These are phyloP conservation scores for Salpingus planirostris DNA, from an alignment of 2,888 invertebrate genomes.

Conservation along the genomic window DNA sequence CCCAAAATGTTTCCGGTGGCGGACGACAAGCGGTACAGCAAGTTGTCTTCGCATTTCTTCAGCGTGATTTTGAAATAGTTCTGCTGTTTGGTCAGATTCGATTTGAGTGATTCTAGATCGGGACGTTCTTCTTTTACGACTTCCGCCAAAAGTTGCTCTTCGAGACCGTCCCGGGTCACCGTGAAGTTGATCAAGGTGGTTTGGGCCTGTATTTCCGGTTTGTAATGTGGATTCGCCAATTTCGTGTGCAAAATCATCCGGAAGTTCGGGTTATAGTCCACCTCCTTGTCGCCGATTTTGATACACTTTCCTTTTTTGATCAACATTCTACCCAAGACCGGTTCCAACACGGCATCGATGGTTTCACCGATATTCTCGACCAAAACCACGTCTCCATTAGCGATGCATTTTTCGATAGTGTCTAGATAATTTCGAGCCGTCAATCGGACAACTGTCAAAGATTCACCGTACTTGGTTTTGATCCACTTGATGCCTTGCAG, in stretches of 20 bases:
- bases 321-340: conserved; percentile 76
- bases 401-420: conserved; percentile 56
- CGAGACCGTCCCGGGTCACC: conserved; percentile 83
- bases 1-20: conserved; percentile 89
- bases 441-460: conserved; percentile 66
- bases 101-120: conserved; percentile 75
- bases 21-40: conserved; percentile 75
- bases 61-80: conserved; percentile 91
- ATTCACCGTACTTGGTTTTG: conserved; percentile 71
- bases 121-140: conserved; percentile 90
- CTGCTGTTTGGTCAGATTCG: conserved; percentile 81
- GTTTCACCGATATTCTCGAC: conserved; percentile 86
- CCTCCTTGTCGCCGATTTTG: conserved; percentile 86
- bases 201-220: conserved; percentile 95
- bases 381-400: conserved; percentile 66
- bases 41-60: conserved; percentile 83
- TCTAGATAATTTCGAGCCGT: conserved; percentile 79
- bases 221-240: conserved; percentile 90
- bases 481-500: conserved; percentile 88
- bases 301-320: conserved; percentile 77
- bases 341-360: conserved; percentile 85
- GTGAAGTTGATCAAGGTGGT: conserved; percentile 93
- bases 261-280: conserved; percentile 78
- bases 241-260: conserved; percentile 85
- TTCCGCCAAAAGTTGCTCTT: conserved; percentile 87